Evolutionary conservation across 1,140 invertebrate genomes (phyloP).

Genomic region (Drosophila littoralis): DNA sequence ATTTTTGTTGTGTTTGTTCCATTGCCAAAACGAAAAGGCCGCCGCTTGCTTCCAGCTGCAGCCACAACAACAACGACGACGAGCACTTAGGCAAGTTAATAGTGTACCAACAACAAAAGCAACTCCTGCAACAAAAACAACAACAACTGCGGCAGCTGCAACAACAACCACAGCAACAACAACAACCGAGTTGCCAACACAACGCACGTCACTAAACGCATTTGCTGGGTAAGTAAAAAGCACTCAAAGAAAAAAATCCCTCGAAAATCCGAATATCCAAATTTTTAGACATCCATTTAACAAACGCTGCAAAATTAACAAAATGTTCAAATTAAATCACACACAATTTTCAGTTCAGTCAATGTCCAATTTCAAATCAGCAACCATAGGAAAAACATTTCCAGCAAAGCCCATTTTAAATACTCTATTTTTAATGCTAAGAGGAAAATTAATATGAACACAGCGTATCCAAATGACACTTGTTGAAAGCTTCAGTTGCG

Average conservation of each 20-base stretch:
- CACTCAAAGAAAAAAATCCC: not conserved
- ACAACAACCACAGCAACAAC: conserved; percentile 12
- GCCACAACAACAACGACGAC: conserved; percentile 45
- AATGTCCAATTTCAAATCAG: conserved; percentile 25
- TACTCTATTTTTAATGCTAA: conserved; percentile 5
- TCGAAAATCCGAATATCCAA: not conserved
- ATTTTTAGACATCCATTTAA: not conserved
- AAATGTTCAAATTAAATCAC: conserved; percentile 57
- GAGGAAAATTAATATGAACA: too few species aligned
- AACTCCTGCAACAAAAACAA: conserved; percentile 29
- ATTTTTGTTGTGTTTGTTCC: conserved; percentile 76
- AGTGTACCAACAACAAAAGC: conserved; percentile 25
- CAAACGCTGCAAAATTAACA: conserved; percentile 32
- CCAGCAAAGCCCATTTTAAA: not conserved
- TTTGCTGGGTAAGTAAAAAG: conserved; percentile 62
- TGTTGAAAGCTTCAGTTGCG: too few species aligned
- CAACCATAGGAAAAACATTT: conserved; percentile 4
- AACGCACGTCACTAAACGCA: conserved; percentile 33
- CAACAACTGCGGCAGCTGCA: not conserved
- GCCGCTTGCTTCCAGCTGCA: conserved; percentile 69
- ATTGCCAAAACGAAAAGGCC: conserved; percentile 69
- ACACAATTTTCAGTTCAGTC: conserved; percentile 37
- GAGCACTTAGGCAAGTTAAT: conserved; percentile 31
- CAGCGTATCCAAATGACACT: too few species aligned
- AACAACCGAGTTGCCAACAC: conserved; percentile 29